Evolutionary conservation across 2,113 vertebrate genomes (phyloP), one percentile per base, ranked within the genome.

Genomic region (Mobula hypostoma): DNA sequence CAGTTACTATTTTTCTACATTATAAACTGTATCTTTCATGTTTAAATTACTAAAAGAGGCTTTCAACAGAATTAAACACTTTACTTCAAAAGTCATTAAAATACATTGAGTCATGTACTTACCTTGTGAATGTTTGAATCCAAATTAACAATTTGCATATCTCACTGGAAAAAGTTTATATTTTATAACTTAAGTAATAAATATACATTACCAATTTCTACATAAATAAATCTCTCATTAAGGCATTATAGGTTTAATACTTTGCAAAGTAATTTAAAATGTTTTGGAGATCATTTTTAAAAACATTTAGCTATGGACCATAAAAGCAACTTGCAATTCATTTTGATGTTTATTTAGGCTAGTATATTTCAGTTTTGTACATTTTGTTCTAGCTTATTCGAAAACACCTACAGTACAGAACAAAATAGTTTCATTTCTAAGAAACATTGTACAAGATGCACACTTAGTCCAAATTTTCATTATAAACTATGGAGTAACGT

Each of bases 61-160:
- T 48, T 74, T 74, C 32, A 74, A 74, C 19, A 93, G 66, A 56
- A 29, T 76, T 74, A 7, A 93, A 93, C 27, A 40, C 63, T 70
- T 63, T n/a, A 91, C 70, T 14, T 93, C 27, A 76, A 56, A 56
- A 74, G 19, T 48, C 80, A 83, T 83, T 56, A 83, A 21, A 48
- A 93, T 90, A 90, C 61, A 48, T 74, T 76, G n/a, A 66, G 36
- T 56, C 68, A 93, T 40, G 68, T 74, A 93, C 70, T 93, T 17
- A 74, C 72, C 70, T 48, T 21, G 70, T 70, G 36, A 93, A 7
- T 93, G 36, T 74, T 93, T 76, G 12, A 93, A 56, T 21, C 24
- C 24, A 93, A 48, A 27, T n/a, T 9, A 56, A 48, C 29, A 1
- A 90, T 90, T 90, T 68, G n/a, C 32, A 48, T 12, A 29, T 76